phyloP scores from a whole-genome alignment of 2,888 invertebrate species.

The Muschampia plurimacula region DNA sequence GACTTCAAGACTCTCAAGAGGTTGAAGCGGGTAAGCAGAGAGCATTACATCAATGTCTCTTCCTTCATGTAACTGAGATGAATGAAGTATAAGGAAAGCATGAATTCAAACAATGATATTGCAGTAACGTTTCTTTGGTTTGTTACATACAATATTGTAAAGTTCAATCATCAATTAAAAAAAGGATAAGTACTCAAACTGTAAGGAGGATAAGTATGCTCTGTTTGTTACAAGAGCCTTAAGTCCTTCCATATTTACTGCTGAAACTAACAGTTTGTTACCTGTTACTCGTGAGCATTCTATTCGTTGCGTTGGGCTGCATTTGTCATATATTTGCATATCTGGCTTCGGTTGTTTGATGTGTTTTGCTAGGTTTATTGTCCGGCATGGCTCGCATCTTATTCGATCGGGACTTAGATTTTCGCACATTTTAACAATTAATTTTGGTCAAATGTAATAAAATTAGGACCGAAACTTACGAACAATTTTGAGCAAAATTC shows the following conservation, averaged over 20 bases:
- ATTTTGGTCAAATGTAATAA: conserved; percentile 1
- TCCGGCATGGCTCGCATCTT: conserved; percentile 72
- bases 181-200: too few species aligned
- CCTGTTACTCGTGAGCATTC: conserved; percentile 62
- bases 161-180: too few species aligned
- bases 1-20: conserved; percentile 57
- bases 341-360: conserved; percentile 66
- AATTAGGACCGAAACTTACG: background rate
- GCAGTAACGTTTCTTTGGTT: background rate
- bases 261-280: conserved; percentile 38
- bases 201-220: too few species aligned
- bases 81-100: conserved; percentile 32
- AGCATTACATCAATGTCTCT: conserved; percentile 38
- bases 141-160: too few species aligned
- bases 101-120: conserved; percentile 2
- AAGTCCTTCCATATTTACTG: too few species aligned
- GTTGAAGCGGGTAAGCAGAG: conserved; percentile 26
- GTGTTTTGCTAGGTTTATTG: conserved; percentile 74
- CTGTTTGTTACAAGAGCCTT: too few species aligned
- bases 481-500: conserved; percentile 19
- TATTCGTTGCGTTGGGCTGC: conserved; percentile 58
- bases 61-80: conserved; percentile 28
- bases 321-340: conserved; percentile 76
- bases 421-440: conserved; percentile 60
- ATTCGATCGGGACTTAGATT: conserved; percentile 57